Percentiles rank a stretch among this genome's conserved stretches.
phyloP scores from a whole-genome alignment of 1,140 invertebrate species.

The Trichonephila inaurata region DNA sequence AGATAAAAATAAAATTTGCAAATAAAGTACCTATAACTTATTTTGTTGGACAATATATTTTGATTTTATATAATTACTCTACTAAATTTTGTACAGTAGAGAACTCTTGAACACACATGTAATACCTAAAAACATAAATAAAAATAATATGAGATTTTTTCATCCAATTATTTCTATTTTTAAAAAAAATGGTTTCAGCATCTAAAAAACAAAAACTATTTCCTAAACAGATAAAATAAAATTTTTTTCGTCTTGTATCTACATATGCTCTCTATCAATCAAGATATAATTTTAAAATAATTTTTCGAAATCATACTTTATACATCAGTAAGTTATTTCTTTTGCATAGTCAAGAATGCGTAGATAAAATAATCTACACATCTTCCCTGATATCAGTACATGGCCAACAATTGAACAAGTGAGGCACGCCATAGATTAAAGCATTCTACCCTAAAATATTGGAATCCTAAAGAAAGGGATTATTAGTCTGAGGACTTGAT shows the following conservation, averaged over 20 bases:
- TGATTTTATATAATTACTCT: background rate
- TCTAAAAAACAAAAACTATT: constrained; percentile 18
- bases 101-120: background rate
- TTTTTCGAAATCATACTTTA: background rate
- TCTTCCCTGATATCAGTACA: constrained; percentile 12
- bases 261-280: constrained; percentile 45
- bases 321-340: constrained; percentile 29
- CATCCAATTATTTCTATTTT: background rate
- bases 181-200: background rate
- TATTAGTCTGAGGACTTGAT: constrained; percentile 65
- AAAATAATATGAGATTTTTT: background rate
- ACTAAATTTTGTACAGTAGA: background rate
- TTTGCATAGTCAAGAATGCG: constrained; percentile 22
- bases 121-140: background rate
- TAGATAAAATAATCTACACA: constrained; percentile 36
- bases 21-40: too few species aligned
- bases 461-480: constrained; percentile 70
- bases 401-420: constrained; percentile 53
- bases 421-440: constrained; percentile 68
- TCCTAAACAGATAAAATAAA: constrained; percentile 10
- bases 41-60: too few species aligned
- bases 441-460: constrained; percentile 64
- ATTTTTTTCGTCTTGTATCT: background rate
- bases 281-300: constrained; percentile 29
- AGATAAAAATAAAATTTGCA: background rate